Percentiles rank a stretch among this genome's conserved stretches.
Conservation (phyloP, 2,888 invertebrate genomes). For the Uropetala carovei region DNA sequence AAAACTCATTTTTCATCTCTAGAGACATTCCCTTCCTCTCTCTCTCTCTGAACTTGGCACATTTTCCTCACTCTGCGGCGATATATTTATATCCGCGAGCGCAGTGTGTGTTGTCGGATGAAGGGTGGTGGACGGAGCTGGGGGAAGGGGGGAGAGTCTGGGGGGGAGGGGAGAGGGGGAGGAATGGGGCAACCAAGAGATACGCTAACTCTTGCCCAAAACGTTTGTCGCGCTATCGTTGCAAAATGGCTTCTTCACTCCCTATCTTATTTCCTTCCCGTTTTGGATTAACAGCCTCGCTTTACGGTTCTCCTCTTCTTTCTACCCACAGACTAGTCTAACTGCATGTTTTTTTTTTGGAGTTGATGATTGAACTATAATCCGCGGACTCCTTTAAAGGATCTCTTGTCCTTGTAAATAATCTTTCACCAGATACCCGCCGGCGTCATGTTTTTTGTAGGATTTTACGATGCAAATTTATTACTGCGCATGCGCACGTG, state of each 20-base stretch:
- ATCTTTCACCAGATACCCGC: no score
- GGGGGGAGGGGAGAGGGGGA: no score
- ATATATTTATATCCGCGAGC: conserved; percentile 11
- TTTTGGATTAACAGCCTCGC: background rate
- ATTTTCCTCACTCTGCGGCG: conserved; percentile 3
- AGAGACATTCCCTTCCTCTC: background rate
- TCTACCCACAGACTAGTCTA: background rate
- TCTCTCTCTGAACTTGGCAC: conserved; percentile 3
- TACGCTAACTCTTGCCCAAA: conserved; percentile 26
- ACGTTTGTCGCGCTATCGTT: background rate
- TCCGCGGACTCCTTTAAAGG: no score
- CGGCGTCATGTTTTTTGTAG: no score
- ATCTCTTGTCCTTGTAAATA: no score
- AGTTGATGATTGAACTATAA: no score
- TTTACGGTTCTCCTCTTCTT: background rate
- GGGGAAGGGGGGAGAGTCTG: no score
- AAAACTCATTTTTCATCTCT: background rate
- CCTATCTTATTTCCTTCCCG: background rate
- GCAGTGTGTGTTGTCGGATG: background rate
- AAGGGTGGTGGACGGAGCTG: background rate
- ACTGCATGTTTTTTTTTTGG: no score
- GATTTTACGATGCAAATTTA: no score
- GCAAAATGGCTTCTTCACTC: background rate
- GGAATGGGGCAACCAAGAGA: background rate
- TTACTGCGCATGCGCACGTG: no score